Evolutionary conservation across 2,888 invertebrate genomes (phyloP), one percentile per base, ranked within the genome.

Genomic region (Cecidostiba fungosa): DNA sequence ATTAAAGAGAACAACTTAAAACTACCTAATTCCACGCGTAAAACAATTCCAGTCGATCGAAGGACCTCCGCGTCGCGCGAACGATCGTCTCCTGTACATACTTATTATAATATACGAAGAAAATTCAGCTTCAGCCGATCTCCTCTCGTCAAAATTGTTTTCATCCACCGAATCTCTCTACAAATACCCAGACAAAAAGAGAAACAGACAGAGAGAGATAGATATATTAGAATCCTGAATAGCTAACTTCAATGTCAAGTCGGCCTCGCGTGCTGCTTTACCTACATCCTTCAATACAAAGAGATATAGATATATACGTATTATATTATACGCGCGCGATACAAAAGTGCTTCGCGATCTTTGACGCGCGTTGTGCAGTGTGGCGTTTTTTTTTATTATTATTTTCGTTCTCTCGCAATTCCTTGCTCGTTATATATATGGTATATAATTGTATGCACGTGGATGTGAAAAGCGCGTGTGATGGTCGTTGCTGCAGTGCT

Each of bases 221-320:
- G n/a, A 32, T 14, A 77, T 14, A 66, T 23, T 14, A 32, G 23
- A n/a, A 26, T 54, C 29, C 39, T 59, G 36, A 77, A 43, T 19
- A 39, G 16, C 26, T 77, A 66, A 26, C 26, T 47, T 47, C 39
- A 78, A 59, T 23, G 59, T 23, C 59, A 59, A 59, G 23, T 66
- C 16, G 29, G 12, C 29, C 29, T n/a, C 8, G 62, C 19, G n/a
- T 36, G 14, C n/a, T 36, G 14, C n/a, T 39, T 59, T 16, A 66
- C 54, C 54, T n/a, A n/a, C 6, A 59, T 59, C 54, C n/a, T 59
- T 59, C 54, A n/a, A 66, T 43, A 73, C 36, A 81, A 81, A 73
- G 43, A 70, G 26, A 8, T 50, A 16, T 23, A 80, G 23, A n/a
- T 54, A 59, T 19, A n/a, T 50, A 50, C 4, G 16, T 16, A 50